A percentile compares a stretch with the other conserved stretches of the same genome.
Conservation (phyloP, 2,888 invertebrate genomes). For the Neoscelio sp. region DNA sequence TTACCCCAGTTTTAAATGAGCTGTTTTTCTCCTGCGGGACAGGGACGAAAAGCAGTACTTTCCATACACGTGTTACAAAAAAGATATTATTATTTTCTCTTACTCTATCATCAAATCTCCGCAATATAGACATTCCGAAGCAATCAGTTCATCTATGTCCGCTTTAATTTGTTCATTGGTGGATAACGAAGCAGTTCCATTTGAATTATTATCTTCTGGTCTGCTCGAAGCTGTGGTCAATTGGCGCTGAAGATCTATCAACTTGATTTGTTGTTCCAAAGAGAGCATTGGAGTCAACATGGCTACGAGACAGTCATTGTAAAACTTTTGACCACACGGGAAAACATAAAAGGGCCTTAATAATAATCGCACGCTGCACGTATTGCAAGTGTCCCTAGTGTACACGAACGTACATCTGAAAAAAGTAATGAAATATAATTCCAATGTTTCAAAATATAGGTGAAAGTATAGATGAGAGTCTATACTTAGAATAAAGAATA, state of each 20-base stretch:
- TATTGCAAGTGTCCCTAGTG: conserved; percentile 91
- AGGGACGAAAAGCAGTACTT: too few relatives aligned
- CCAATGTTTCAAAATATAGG: too few relatives aligned
- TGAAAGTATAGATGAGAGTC: too few relatives aligned
- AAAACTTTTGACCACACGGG: conserved; percentile 97
- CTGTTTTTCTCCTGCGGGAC: too few relatives aligned
- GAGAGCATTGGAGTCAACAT: conserved; percentile 90
- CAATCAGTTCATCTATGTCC: conserved; percentile 95
- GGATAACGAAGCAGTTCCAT: conserved; percentile 84
- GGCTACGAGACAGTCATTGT: conserved; percentile 94
- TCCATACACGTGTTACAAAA: too few relatives aligned
- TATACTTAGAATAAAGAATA: too few relatives aligned
- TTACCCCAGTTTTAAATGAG: too few relatives aligned
- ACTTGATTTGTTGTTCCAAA: conserved; percentile 85
- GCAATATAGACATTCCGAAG: conserved; percentile 96
- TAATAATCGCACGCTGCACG: conserved; percentile 92
- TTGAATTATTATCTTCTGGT: conserved; percentile 84
- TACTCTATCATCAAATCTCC: conserved; percentile 95
- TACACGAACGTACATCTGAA: conserved; percentile 90
- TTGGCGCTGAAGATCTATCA: conserved; percentile 87
- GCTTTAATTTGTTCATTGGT: conserved; percentile 88
- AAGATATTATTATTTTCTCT: conserved; percentile 68
- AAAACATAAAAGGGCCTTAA: conserved; percentile 96
- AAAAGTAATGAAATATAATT: too few relatives aligned
- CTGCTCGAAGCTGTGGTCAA: conserved; percentile 84